Conservation (phyloP, 2,888 invertebrate genomes). For the Hirudinaria manillensis region DNA sequence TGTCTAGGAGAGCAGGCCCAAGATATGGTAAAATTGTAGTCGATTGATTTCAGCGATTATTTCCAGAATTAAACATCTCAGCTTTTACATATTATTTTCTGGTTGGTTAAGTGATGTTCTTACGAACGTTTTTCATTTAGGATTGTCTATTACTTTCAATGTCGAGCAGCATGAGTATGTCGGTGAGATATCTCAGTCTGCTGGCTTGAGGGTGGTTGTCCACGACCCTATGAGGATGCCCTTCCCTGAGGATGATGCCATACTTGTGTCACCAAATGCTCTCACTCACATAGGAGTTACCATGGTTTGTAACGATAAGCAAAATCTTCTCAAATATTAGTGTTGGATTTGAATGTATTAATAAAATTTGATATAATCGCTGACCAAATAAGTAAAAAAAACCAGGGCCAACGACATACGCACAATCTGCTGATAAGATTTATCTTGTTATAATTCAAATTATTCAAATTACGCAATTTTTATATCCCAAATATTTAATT, state of each 20-base stretch:
- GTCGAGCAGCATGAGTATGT: slow-evolving; percentile 38
- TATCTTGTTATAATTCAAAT: neutral
- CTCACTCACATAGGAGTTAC: slow-evolving; percentile 28
- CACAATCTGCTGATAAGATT: too few relatives aligned
- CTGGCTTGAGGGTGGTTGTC: slow-evolving; percentile 38
- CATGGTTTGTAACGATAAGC: neutral
- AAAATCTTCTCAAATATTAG: too few relatives aligned
- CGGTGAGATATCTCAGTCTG: slow-evolving; percentile 34
- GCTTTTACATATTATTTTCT: neutral
- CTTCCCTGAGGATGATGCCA: slow-evolving; percentile 39
- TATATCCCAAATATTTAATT: neutral
- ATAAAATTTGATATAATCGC: too few relatives aligned
- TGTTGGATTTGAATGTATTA: too few relatives aligned
- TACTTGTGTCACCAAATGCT: slow-evolving; percentile 22
- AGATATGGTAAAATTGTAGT: slow-evolving; percentile 27
- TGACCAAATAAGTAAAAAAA: too few relatives aligned
- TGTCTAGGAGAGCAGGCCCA: slow-evolving; percentile 25
- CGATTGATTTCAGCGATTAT: neutral
- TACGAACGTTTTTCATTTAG: slow-evolving; percentile 12
- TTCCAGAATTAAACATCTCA: too few relatives aligned
- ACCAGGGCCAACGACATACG: too few relatives aligned
- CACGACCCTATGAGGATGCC: slow-evolving; percentile 36
- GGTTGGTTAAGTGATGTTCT: neutral
- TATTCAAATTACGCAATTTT: neutral
- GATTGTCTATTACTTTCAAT: slow-evolving; percentile 37